These are phyloP conservation scores for Drosophila ezoana DNA, from an alignment of 2,888 invertebrate species.

Conservation along the genomic window DNA sequence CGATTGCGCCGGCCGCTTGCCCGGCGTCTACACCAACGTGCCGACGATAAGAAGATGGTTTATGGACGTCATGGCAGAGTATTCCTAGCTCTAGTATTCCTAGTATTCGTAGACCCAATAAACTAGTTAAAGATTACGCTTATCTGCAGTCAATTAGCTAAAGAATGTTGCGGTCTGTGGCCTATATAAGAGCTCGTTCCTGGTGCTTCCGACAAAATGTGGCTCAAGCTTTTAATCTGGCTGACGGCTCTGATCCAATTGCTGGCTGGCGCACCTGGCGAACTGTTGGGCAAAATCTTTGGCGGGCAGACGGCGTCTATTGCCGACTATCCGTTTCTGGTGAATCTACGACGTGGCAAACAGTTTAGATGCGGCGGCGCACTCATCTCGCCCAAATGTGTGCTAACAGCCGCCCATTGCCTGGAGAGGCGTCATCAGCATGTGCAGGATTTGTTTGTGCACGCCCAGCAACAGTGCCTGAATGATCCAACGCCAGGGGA, in stretches of 20 bases:
- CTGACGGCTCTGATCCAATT: slow-evolving; percentile 23
- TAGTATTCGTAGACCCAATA: slow-evolving; percentile 38
- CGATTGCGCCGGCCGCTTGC: slow-evolving; percentile 86
- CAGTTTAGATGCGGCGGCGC: slow-evolving; percentile 51
- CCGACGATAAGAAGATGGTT: slow-evolving; percentile 63
- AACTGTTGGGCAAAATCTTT: slow-evolving; percentile 39
- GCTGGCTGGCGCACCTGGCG: not conserved
- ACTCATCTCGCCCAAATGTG: slow-evolving; percentile 60
- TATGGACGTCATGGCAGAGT: slow-evolving; percentile 13
- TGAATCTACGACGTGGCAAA: slow-evolving; percentile 43
- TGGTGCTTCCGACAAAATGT: slow-evolving; percentile 23
- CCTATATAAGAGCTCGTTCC: slow-evolving; percentile 30
- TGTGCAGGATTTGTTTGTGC: slow-evolving; percentile 40
- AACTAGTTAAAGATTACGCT: slow-evolving; percentile 34
- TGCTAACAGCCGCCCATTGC: slow-evolving; percentile 72
- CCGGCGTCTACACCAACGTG: slow-evolving; percentile 92
- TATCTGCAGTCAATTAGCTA: slow-evolving; percentile 60
- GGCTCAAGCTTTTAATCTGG: slow-evolving; percentile 5
- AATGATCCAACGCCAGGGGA: slow-evolving; percentile 1
- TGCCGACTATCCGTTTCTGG: slow-evolving; percentile 49
- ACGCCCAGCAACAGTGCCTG: slow-evolving; percentile 56
- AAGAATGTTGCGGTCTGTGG: slow-evolving; percentile 41
- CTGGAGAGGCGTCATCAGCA: slow-evolving; percentile 24
- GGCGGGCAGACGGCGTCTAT: slow-evolving; percentile 36
- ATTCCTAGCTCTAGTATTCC: slow-evolving; percentile 36